Conservation (phyloP, 2,113 vertebrate genomes). For the Hippoglossus stenolepis region DNA sequence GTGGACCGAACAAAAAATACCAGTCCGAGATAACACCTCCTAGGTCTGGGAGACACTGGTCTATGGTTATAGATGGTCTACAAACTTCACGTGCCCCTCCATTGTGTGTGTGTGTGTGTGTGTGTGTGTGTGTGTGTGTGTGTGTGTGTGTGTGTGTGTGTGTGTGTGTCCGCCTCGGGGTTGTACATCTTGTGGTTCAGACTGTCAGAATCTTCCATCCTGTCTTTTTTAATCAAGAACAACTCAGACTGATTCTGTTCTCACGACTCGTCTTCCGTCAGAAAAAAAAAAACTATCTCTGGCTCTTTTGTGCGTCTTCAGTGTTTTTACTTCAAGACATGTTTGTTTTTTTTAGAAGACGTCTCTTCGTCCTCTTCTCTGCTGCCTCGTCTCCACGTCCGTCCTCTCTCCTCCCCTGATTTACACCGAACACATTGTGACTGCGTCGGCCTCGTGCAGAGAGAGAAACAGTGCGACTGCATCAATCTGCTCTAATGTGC, state of each 20-base stretch:
- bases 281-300: too few species aligned
- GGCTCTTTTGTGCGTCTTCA: too few species aligned
- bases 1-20: too few species aligned
- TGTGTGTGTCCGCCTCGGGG: conserved; percentile 28
- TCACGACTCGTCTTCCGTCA: conserved; percentile 29
- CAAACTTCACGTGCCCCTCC: too few species aligned
- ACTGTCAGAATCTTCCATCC: conserved; percentile 47
- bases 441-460: background rate
- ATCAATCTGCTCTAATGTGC: too few species aligned
- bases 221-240: conserved; percentile 46
- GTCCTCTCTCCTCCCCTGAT: background rate
- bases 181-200: conserved; percentile 28
- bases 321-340: background rate
- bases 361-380: background rate
- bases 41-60: too few species aligned
- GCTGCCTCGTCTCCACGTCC: background rate
- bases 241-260: conserved; percentile 18
- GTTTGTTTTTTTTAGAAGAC: background rate
- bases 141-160: conserved; percentile 9
- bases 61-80: too few species aligned
- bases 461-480: too few species aligned
- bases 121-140: conserved; percentile 9
- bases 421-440: background rate
- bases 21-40: too few species aligned
- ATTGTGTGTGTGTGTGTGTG: conserved; percentile 3